Evolutionary conservation across 2,113 vertebrate genomes (phyloP), one percentile per base, ranked within the genome.

Genomic region (Larimichthys polyactis): DNA sequence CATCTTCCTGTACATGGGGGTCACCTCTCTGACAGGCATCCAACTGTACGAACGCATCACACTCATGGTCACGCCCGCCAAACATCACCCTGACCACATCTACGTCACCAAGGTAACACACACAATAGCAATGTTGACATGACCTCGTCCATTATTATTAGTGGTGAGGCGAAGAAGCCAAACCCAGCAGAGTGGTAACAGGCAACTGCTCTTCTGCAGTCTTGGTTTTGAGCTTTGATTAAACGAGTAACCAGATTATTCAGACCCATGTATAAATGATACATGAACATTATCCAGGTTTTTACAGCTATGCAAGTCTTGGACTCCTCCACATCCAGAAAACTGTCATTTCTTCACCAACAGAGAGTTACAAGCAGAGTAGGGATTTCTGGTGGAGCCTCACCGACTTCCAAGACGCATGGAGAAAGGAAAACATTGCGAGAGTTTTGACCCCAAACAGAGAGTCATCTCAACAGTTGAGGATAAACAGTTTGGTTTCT

Each of bases 1-100:
- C 22, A 98, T 99, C 87, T 99, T 99, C 94, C 95, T 99, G 43
- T 99, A 99, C 92, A 99, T 99, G 98, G 98, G 98, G 9, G 96
- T 99, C 86, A 99, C 98, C 0, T 99, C 98, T 0, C 95, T 99
- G 86, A 99, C 97, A 0, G 98, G 98, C 66, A 99, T 99, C 94
- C 97, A 99, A 90, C 95, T 99, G 60, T 99, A 98, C 0, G 97
- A 99, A 82, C 96, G 98, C 49, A 96, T 99, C 79, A 94, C 98
- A 3, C 97, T 99, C 2, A 97, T 99, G 94, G 96, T 98, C 91
- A 99, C 99, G 80, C 98, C 98, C 0, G 96, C 97, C 71, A 99
- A 99, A 75, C 98, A 99, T 88, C 98, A 99, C 80, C 98, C 98
- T 0, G 98, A 99, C 86, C 97, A 99, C 93, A 95, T 96, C 90